Conservation (phyloP, 2,888 invertebrate species). For the Ophonus ardosiacus region DNA sequence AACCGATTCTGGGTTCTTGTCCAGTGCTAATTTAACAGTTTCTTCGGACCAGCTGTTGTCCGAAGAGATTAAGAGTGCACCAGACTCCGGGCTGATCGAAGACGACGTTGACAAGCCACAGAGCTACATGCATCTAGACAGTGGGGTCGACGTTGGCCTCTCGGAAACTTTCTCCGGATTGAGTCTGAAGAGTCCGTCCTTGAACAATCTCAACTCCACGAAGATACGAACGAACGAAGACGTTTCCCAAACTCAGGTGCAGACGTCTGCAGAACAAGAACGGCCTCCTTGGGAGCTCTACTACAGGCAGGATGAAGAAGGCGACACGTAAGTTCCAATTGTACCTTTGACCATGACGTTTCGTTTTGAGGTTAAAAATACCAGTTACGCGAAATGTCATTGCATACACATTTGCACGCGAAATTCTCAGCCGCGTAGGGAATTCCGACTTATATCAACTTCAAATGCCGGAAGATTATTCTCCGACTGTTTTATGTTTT, state of each 20-base stretch:
- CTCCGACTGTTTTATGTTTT: not conserved
- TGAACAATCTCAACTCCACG: constrained; percentile 72
- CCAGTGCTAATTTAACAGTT: constrained; percentile 71
- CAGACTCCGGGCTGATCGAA: constrained; percentile 65
- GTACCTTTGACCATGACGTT: constrained; percentile 55
- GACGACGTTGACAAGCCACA: constrained; percentile 67
- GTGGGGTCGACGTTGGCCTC: constrained; percentile 81
- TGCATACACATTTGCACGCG: constrained; percentile 27
- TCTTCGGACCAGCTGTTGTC: constrained; percentile 71
- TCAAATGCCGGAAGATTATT: constrained; percentile 30
- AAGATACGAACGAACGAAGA: constrained; percentile 67
- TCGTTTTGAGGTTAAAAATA: constrained; percentile 44
- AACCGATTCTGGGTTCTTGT: constrained; percentile 74
- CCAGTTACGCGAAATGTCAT: constrained; percentile 56
- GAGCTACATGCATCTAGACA: constrained; percentile 80
- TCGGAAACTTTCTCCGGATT: constrained; percentile 82
- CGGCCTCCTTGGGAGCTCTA: constrained; percentile 81
- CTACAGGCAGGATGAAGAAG: constrained; percentile 89
- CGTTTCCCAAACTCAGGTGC: constrained; percentile 57
- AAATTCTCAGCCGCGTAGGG: constrained; percentile 5
- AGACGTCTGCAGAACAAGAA: constrained; percentile 66
- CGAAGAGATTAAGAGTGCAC: constrained; percentile 64
- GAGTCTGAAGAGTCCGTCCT: constrained; percentile 75
- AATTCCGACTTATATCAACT: constrained; percentile 22
- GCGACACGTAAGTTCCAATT: constrained; percentile 88